Evolutionary conservation across 2,797 vertebrate species (phyloP), one percentile per base, ranked within the genome.

Genomic region (Mormyrus proboscirostris): DNA sequence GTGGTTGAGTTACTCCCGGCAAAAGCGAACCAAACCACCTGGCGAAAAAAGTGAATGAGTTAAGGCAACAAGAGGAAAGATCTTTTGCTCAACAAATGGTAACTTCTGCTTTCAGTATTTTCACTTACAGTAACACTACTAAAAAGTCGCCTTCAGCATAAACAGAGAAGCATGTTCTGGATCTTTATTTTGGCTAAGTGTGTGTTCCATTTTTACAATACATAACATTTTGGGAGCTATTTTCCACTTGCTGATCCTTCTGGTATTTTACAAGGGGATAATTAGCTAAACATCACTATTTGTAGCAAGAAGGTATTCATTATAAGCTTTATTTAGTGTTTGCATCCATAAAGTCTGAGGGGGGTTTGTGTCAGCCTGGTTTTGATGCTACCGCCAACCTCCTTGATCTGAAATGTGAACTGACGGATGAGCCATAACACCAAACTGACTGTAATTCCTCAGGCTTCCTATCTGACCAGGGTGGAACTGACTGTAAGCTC

Each of bases 241-340:
- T 89, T 89, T 89, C 85, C 89, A 87, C 89, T 89, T 86, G 83
- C 25, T 79, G 65, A 88, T 87, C 86, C 51, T 59, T 89, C 89
- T 89, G 86, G 89, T 57, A 87, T 87, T 89, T 87, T 87, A 79
- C 85, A 76, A 82, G 86, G 86, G 85, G 89, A 89, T 89, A 89
- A 87, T 89, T 87, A 79, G 86, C 85, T 87, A 87, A 89, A 86
- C 84, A 57, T 87, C 65, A 86, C 51, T 69, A 89, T 79, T 65
- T 55, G 89, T 29, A 79, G 19, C 65, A 87, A 86, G 62, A 76
- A 38, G 62, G 65, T 79, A 87, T 57, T 50, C 51, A 87, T 87
- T 87, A 73, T 57, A 51, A 76, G 86, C 57, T 79, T 76, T 50
- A 69, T 86, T 89, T 44, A 82, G 49, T 89, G 86, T 79, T 41